Conservation (phyloP, 2,888 invertebrate genomes). For the Heliconius cydno region DNA sequence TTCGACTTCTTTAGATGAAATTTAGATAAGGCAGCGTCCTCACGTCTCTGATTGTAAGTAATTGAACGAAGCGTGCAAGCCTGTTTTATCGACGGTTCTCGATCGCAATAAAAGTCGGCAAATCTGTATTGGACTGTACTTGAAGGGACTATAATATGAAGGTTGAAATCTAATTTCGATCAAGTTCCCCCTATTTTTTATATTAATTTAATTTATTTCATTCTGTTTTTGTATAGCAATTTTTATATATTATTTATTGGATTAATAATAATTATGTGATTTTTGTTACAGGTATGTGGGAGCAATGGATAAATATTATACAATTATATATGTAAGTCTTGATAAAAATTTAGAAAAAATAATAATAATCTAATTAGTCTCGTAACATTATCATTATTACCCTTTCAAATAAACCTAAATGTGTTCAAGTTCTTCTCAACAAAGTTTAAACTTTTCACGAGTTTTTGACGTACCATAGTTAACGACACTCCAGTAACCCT, state of each 20-base stretch:
- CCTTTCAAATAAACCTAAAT: not conserved
- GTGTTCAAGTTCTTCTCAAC: not conserved
- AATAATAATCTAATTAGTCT: no score
- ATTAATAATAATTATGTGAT: not conserved
- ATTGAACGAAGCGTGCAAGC: slow-evolving; percentile 73
- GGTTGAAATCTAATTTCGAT: slow-evolving; percentile 28
- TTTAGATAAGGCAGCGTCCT: slow-evolving; percentile 71
- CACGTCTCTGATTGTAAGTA: slow-evolving; percentile 70
- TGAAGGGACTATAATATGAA: slow-evolving; percentile 45
- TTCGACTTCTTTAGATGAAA: slow-evolving; percentile 70
- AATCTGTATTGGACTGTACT: slow-evolving; percentile 57
- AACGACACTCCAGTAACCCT: slow-evolving; percentile 6
- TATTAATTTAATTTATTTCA: slow-evolving; percentile 14
- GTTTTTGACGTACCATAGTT: not conserved
- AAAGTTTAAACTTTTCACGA: slow-evolving; percentile 6
- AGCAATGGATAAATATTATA: not conserved
- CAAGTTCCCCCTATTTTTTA: slow-evolving; percentile 11
- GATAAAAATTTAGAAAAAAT: not conserved
- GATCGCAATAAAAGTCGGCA: slow-evolving; percentile 79
- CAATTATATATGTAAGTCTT: not conserved
- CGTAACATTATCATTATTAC: not conserved
- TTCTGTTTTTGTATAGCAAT: not conserved
- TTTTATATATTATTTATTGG: not conserved
- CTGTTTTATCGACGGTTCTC: slow-evolving; percentile 69
- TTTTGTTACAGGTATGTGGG: slow-evolving; percentile 17